A percentile compares a stretch with the other conserved stretches of the same genome.
These are phyloP conservation scores for Tarsius wallacei DNA, from an alignment of 2,797 vertebrate genomes.

Conservation along the genomic window DNA sequence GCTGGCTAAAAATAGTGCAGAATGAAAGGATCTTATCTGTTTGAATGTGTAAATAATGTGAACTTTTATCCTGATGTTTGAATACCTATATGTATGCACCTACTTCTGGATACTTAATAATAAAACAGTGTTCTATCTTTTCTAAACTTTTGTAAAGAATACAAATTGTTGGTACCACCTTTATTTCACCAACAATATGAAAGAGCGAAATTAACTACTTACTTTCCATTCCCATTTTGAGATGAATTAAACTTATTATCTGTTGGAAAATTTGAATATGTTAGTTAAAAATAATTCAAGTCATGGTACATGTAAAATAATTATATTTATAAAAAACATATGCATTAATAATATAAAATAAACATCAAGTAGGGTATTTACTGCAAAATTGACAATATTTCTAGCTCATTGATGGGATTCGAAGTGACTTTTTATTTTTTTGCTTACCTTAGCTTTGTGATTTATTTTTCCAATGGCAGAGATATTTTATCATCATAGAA, in stretches of 20 bases:
- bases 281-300: not conserved
- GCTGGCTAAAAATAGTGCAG: not conserved
- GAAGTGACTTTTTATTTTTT: not conserved
- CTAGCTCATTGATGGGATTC: not conserved
- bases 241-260: not conserved
- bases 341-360: not conserved
- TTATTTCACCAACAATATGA: not conserved
- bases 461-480: not conserved
- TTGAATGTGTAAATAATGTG: not conserved
- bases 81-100: not conserved
- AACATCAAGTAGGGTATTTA: not conserved
- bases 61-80: not conserved
- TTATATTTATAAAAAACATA: not conserved
- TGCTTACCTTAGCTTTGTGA: not conserved
- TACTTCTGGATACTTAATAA: not conserved
- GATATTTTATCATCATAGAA: no score
- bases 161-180: not conserved
- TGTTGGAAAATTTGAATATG: not conserved
- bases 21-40: not conserved
- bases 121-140: not conserved
- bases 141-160: not conserved
- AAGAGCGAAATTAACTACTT: not conserved
- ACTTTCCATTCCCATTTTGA: not conserved
- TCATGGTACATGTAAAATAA: not conserved
- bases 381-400: not conserved